Base-by-base conservation (phyloP, 2,888 invertebrate species). In the Ariolimax columbianus region DNA sequence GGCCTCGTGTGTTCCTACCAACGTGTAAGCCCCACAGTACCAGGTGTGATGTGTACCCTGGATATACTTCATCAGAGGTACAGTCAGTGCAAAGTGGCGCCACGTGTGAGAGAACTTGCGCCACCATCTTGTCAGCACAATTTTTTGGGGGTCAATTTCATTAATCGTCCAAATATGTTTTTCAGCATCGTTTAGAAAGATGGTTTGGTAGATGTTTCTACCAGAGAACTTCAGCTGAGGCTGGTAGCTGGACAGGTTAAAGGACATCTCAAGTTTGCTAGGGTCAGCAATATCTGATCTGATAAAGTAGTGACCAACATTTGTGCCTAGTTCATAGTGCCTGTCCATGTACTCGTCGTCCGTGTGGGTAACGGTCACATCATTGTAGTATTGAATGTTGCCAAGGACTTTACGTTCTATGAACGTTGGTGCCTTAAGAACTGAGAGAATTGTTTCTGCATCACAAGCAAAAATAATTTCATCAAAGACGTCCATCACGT, bases 261-360 rank as follows among this genome's bases (percentile, higher is more conserved):
- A 92, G 11, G 91, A 91, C 91, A 91, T 92, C 85, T 91, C 92
- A n/a, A 91, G 89, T 82, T 90, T 91, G 17, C 89, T 86, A 14
- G 89, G 89, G 66, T 91, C 91, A 9, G 86, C 66, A 0, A 87
- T 86, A 73, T 91, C 90, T 1, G 90, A 91, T 59, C 90, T 86
- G 47, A 91, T 90, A 40, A 91, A 90, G 72, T 91, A 91, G 77
- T 91, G 91, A 78, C 91, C 92, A 72, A 85, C 88, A 59, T 90
- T 89, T 77, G 88, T 88, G 79, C 91, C 87, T 19, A 92, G 89
- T 78, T 91, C 91, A 82, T 92, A 92, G 78, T 90, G 86, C 84
- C 88, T 89, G 47, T 89, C 86, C 91, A 92, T 91, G 86, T 92
- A 92, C 0, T 90, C 89, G 38, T 89, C 88, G 82, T 92, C 92